Conservation (phyloP, 2,888 invertebrate genomes). For the Himalopsyche anomala region DNA sequence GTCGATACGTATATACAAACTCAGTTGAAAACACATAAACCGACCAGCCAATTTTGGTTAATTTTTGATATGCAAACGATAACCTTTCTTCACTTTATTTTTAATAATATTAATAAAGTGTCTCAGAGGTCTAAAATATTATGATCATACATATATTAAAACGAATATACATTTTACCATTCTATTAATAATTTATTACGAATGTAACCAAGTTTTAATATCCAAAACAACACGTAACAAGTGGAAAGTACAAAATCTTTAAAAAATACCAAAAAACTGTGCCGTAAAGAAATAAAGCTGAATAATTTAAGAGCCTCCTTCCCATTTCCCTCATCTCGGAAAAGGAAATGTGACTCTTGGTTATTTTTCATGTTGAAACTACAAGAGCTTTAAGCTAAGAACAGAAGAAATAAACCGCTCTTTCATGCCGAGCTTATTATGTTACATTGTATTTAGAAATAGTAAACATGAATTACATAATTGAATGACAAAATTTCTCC, state of each 20-base stretch:
- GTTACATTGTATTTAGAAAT: slow-evolving; percentile 38
- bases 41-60: no score
- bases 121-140: no score
- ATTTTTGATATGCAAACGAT: no score
- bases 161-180: no score
- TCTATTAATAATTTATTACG: no score
- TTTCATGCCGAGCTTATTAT: slow-evolving; percentile 15
- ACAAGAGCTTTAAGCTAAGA: slow-evolving; percentile 36
- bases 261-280: background rate
- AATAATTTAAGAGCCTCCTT: background rate
- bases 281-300: background rate
- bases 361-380: slow-evolving; percentile 31
- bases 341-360: slow-evolving; percentile 40
- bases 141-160: no score
- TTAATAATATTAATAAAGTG: no score
- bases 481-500: background rate
- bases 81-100: no score
- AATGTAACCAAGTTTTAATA: no score
- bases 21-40: no score
- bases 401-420: slow-evolving; percentile 39
- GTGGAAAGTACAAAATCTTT: background rate
- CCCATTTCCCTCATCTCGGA: slow-evolving; percentile 32
- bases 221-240: no score
- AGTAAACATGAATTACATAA: slow-evolving; percentile 36
- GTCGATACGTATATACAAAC: no score